Conservation (phyloP, 1,140 invertebrate species). For the Pseudomyrmex dendroicus region DNA sequence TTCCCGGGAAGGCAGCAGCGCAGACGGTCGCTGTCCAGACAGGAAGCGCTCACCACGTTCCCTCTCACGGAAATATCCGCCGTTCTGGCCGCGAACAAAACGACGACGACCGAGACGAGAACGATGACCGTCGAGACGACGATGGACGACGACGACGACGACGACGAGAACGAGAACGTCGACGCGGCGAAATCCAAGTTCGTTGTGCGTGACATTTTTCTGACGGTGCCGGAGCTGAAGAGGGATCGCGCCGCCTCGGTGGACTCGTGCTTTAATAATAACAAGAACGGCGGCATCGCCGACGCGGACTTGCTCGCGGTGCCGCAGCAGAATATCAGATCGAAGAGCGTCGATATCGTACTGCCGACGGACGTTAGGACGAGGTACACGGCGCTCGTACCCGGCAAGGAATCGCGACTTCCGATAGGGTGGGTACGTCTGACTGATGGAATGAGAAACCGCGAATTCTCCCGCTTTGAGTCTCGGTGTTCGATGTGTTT, state of each 20-base stretch:
- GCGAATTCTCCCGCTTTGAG: not conserved
- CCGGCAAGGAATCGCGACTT: slow-evolving; percentile 75
- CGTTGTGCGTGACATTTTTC: slow-evolving; percentile 90
- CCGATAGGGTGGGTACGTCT: slow-evolving; percentile 82
- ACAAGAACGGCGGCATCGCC: slow-evolving; percentile 88
- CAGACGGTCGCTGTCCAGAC: slow-evolving; percentile 87
- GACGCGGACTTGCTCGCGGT: slow-evolving; percentile 88
- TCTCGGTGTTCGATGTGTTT: too few species aligned
- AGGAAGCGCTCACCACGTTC: slow-evolving; percentile 89
- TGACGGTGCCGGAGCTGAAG: slow-evolving; percentile 92
- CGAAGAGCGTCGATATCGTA: slow-evolving; percentile 95
- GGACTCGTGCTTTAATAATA: slow-evolving; percentile 91
- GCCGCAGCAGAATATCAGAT: slow-evolving; percentile 90
- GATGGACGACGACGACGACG: slow-evolving; percentile 81
- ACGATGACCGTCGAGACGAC: slow-evolving; percentile 15
- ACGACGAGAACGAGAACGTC: slow-evolving; percentile 83
- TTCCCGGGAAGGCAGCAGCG: slow-evolving; percentile 76
- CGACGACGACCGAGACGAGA: slow-evolving; percentile 71
- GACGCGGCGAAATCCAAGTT: slow-evolving; percentile 75
- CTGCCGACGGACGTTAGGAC: slow-evolving; percentile 94
- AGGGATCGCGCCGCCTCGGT: slow-evolving; percentile 93
- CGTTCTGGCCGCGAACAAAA: slow-evolving; percentile 53
- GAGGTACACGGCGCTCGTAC: slow-evolving; percentile 91
- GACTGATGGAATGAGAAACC: slow-evolving; percentile 39
- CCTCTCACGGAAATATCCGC: slow-evolving; percentile 86